Base-by-base conservation (phyloP, 2,888 invertebrate genomes). In the Hemithea aestivaria region DNA sequence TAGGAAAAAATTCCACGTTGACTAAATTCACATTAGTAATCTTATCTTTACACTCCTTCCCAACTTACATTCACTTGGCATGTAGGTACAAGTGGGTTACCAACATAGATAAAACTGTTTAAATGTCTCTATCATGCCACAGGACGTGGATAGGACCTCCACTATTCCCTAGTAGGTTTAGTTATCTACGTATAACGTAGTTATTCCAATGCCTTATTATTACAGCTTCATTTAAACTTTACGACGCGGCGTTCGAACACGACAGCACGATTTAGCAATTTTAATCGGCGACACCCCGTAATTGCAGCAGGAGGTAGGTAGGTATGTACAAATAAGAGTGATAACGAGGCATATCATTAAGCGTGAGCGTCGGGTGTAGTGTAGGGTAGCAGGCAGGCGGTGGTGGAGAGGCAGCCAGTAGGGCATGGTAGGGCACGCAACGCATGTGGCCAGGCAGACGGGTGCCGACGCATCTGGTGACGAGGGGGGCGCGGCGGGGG, bases 401-500 rank as follows among this genome's bases (percentile, higher is more conserved):
- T 5, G 16, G 16, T 5, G 5, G 16, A 2, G 16, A 16, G 16
- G 75, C 70, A 65, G 59, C 66, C 63, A 67, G 66, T 67, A 66
- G 71, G 69, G 71, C 74, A 73, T 71, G 76, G 76, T 69, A 73
- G 74, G 78, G 79, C 75, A 73, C 75, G 71, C 78, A 64, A 74
- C 82, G 85, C 83, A 84, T 83, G 81, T 82, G 82, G 82, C 77
- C 73, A 60, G 71, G 65, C 59, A 51, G 58, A 51, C 48, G 59
- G 68, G 66, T 66, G 68, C 59, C 75, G 75, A 63, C 75, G 82
- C 83, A 82, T 82, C 80, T 82, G 83, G 81, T 73, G 75, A 70
- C 73, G 74, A 70, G 81, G 76, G 82, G 71, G 72, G 87, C 84
- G 80, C 87, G 89, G 74, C 81, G 87, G 81, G 87, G 88, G 81